A percentile compares a stretch with the other conserved stretches of the same genome.
phyloP scores from a whole-genome alignment of 1,140 invertebrate genomes.

The Panagrolaimus sp. region DNA sequence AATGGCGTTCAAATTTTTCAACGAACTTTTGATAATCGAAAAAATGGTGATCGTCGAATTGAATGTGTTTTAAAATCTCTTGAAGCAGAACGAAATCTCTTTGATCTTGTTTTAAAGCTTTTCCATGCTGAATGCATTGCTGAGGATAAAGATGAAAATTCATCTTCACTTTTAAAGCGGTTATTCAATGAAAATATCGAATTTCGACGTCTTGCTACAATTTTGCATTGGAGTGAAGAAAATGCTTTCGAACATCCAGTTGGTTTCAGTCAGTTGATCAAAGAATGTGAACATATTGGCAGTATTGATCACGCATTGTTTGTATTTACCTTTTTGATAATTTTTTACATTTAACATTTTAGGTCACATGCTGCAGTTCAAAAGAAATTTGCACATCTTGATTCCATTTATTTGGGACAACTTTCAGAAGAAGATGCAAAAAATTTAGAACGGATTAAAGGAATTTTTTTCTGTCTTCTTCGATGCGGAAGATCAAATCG shows the following conservation, averaged over 20 bases:
- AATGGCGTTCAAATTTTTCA: not conserved
- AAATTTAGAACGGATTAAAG: slow-evolving; percentile 21
- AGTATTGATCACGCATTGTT: slow-evolving; percentile 10
- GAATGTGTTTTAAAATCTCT: not conserved
- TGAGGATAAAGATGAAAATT: slow-evolving; percentile 22
- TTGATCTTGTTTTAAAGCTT: slow-evolving; percentile 32
- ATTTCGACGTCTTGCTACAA: slow-evolving; percentile 31
- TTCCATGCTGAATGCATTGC: slow-evolving; percentile 22
- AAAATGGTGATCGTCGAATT: not conserved
- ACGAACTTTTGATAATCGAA: not conserved
- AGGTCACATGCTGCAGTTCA: slow-evolving; percentile 22
- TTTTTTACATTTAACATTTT: slow-evolving; percentile 14
- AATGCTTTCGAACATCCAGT: slow-evolving; percentile 14
- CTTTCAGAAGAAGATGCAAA: slow-evolving; percentile 21
- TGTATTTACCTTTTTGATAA: slow-evolving; percentile 26
- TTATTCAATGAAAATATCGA: slow-evolving; percentile 27
- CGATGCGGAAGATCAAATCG: slow-evolving; percentile 30
- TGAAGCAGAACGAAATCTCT: slow-evolving; percentile 24
- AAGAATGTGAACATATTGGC: slow-evolving; percentile 20
- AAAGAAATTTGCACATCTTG: not conserved
- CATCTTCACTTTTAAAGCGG: slow-evolving; percentile 31
- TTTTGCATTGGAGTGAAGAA: slow-evolving; percentile 39
- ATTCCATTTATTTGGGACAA: slow-evolving; percentile 1
- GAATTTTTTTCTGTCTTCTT: slow-evolving; percentile 25
- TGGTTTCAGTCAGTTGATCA: slow-evolving; percentile 21